Percentiles rank a stretch among this genome's conserved stretches.
phyloP scores from a whole-genome alignment of 2,797 vertebrate species.

The Rallus crepitans region DNA sequence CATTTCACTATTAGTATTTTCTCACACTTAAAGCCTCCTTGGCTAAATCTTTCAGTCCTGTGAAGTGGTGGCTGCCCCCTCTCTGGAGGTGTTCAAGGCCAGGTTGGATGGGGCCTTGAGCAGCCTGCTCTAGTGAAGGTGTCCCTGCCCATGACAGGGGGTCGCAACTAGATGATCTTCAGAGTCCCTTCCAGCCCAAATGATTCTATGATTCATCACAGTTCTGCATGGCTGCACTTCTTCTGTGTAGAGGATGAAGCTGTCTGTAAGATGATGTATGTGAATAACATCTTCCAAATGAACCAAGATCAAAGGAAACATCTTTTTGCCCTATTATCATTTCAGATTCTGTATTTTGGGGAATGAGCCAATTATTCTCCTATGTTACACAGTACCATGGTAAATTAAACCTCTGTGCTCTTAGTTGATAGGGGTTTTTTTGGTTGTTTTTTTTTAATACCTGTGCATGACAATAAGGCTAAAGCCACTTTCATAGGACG shows the following conservation, averaged over 20 bases:
- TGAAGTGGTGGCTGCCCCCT: too few species aligned
- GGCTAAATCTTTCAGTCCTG: background rate
- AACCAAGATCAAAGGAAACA: background rate
- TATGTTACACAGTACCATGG: background rate
- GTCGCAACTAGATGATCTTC: too few species aligned
- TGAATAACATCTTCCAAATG: background rate
- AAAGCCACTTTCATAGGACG: background rate
- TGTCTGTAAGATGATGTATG: background rate
- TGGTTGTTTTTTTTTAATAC: background rate
- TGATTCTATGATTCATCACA: background rate
- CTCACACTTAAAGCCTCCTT: background rate
- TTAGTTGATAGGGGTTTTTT: background rate
- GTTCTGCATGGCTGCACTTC: background rate
- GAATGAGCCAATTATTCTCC: background rate
- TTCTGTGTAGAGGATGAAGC: background rate
- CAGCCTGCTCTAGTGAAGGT: too few species aligned
- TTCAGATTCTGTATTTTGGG: background rate
- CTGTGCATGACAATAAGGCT: background rate
- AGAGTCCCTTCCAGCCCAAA: too few species aligned
- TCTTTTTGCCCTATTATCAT: background rate
- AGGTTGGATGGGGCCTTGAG: too few species aligned
- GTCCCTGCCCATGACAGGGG: too few species aligned
- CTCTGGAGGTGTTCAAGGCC: too few species aligned
- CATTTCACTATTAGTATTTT: background rate
- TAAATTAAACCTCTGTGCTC: background rate